phyloP scores from a whole-genome alignment of 2,797 vertebrate species.

The Salmo trutta region DNA sequence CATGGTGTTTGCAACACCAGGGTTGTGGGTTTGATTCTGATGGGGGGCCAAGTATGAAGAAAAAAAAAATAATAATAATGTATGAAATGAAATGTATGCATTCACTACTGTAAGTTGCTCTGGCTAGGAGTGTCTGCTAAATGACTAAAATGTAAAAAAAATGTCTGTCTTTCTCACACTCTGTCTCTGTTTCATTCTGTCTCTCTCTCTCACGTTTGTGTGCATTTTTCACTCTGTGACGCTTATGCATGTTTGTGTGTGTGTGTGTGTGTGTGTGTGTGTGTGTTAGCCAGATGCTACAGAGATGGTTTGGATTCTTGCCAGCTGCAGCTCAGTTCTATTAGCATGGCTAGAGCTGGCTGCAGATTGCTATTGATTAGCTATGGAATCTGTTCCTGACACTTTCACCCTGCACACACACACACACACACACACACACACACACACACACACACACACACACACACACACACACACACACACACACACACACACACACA shows the following conservation, averaged over 20 bases:
- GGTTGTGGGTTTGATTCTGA: too few relatives aligned
- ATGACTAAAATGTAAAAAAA: too few relatives aligned
- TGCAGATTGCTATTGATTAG: slow-evolving; percentile 81
- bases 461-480: background rate
- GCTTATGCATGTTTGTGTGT: slow-evolving; percentile 3
- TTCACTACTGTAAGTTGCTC: too few relatives aligned
- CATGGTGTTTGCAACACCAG: too few relatives aligned
- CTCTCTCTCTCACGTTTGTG: background rate
- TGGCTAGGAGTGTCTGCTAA: too few relatives aligned
- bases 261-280: background rate
- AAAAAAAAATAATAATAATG: too few relatives aligned
- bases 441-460: background rate
- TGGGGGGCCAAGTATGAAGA: too few relatives aligned
- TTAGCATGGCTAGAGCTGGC: slow-evolving; percentile 70
- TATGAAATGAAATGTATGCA: too few relatives aligned
- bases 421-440: background rate
- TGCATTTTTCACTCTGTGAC: background rate
- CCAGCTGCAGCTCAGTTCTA: slow-evolving; percentile 68
- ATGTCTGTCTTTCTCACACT: background rate
- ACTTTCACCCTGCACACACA: slow-evolving; percentile 42
- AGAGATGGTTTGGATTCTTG: slow-evolving; percentile 61
- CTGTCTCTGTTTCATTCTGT: background rate
- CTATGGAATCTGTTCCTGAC: slow-evolving; percentile 72
- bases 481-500: background rate
- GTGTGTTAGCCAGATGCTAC: slow-evolving; percentile 48